phyloP scores from a whole-genome alignment of 2,113 vertebrate genomes.

The Alouatta palliata region DNA sequence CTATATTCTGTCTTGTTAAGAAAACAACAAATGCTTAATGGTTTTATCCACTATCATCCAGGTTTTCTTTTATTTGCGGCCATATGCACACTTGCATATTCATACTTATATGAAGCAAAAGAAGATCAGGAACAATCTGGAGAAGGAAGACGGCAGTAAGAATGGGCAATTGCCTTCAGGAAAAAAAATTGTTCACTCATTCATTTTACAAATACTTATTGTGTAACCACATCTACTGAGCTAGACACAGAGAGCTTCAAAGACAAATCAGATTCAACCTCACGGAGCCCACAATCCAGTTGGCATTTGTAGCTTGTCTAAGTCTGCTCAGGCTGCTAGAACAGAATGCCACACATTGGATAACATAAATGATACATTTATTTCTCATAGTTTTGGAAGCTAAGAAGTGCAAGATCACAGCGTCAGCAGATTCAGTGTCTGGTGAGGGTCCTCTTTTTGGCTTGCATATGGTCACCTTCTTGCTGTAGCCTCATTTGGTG shows the following conservation, averaged over 20 bases:
- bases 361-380: too few species aligned
- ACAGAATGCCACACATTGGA: not conserved
- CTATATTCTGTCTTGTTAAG: not conserved
- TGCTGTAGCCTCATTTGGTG: not conserved
- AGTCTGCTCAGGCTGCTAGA: not conserved
- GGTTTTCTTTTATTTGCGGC: not conserved
- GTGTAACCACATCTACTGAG: not conserved
- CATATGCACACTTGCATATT: not conserved
- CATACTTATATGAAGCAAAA: not conserved
- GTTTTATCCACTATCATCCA: not conserved
- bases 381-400: not conserved
- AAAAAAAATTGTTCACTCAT: not conserved
- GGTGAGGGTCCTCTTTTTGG: not conserved
- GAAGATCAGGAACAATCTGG: not conserved
- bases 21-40: not conserved
- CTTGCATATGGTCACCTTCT: not conserved
- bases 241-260: not conserved
- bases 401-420: not conserved
- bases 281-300: not conserved
- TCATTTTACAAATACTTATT: not conserved
- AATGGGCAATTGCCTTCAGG: not conserved
- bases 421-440: not conserved
- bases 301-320: not conserved
- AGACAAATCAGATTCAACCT: not conserved
- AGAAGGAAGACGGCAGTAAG: not conserved